Evolutionary conservation across 1,140 invertebrate species (phyloP).

Genomic region (Trichonephila clavipes): DNA sequence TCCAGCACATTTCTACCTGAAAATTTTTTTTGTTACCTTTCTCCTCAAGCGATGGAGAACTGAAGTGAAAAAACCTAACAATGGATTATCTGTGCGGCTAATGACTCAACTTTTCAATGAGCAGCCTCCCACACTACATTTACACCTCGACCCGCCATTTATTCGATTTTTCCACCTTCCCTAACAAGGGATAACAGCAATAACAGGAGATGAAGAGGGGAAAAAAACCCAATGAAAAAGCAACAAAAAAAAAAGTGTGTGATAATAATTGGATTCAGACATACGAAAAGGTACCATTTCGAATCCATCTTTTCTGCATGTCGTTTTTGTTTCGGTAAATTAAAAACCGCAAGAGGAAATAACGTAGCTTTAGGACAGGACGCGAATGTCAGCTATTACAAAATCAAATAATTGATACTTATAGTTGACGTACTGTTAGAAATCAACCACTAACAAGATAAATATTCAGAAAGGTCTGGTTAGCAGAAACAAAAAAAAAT

Average conservation of each 20-base stretch:
- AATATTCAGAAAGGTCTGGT: no score
- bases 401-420: no score
- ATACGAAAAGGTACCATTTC: conserved; percentile 43
- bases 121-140: conserved; percentile 13
- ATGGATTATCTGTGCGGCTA: conserved; percentile 49
- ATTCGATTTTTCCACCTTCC: conserved; percentile 53
- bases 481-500: no score
- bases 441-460: no score
- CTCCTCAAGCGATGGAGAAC: not conserved
- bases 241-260: not conserved
- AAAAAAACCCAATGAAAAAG: conserved; percentile 20
- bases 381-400: no score
- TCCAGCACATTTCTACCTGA: not conserved
- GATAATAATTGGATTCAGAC: conserved; percentile 61
- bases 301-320: not conserved
- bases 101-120: conserved; percentile 60
- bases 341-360: no score
- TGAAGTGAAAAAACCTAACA: not conserved
- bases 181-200: conserved; percentile 31
- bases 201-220: not conserved
- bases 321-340: no score
- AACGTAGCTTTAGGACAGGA: no score
- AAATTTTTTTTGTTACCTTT: not conserved
- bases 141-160: conserved; percentile 37
- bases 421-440: no score